A percentile compares a stretch with the other conserved stretches of the same genome.
These are phyloP conservation scores for Phoebastria nigripes DNA, from an alignment of 2,797 vertebrate species.

Conservation along the genomic window DNA sequence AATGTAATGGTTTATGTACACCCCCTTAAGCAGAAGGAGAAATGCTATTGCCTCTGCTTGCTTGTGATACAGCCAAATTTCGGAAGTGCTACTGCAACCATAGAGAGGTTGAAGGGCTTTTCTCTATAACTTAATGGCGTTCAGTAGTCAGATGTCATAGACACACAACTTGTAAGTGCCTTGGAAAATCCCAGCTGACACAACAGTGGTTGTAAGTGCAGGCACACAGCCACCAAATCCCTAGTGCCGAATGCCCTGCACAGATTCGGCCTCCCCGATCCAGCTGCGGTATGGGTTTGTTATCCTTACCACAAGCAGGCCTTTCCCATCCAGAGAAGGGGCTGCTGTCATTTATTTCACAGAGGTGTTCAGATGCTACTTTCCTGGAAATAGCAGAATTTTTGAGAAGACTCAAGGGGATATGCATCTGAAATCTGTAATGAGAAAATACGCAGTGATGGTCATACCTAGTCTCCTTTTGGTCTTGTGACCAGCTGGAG, in stretches of 20 bases:
- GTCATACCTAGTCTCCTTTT: not conserved
- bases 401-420: not conserved
- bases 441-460: not conserved
- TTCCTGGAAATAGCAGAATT: not conserved
- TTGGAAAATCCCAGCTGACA: not conserved
- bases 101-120: not conserved
- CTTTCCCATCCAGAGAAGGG: not conserved
- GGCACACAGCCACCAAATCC: not conserved
- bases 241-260: too few species aligned
- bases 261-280: not conserved
- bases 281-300: not conserved
- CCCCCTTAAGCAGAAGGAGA: not conserved
- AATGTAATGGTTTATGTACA: rapidly evolving
- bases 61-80: not conserved
- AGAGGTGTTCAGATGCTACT: not conserved
- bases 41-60: not conserved
- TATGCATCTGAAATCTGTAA: not conserved
- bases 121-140: not conserved
- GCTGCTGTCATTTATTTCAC: not conserved
- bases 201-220: not conserved
- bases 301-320: not conserved
- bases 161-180: rapidly evolving
- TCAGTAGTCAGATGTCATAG: not conserved
- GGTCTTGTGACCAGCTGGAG: not conserved
- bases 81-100: not conserved